Evolutionary conservation across 2,888 invertebrate species (phyloP), one percentile per base, ranked within the genome.

Genomic region (Megamerina dolium): DNA sequence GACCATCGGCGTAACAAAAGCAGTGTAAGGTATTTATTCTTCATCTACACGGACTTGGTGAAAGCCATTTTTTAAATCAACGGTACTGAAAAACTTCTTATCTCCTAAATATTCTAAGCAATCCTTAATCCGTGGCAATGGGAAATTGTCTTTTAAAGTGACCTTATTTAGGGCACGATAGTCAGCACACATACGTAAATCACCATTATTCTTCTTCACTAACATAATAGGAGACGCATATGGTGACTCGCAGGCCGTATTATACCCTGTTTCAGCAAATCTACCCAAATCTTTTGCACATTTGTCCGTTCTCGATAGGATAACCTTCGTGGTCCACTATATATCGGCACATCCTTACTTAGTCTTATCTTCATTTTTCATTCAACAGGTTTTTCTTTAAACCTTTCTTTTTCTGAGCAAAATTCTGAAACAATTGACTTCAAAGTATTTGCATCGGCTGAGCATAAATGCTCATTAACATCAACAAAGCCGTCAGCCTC

Each of bases 211-310:
- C n/a, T n/a, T n/a, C n/a, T n/a, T n/a, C n/a, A n/a, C n/a, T n/a
- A n/a, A 46, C 41, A n/a, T n/a, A n/a, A n/a, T n/a, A n/a, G n/a
- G n/a, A n/a, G 45, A 52, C 6, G 50, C 33, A 43, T 44, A 52
- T 13, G 43, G 39, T 8, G 52, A 48, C 3, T 31, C 21, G 16
- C 48, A 14, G 36, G 31, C 13, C 49, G 41, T 18, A 50, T 52
- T 12, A 40, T 33, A 4, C 39, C 39, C 20, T 31, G 30, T 16
- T 34, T 13, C 13, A 49, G 16, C 26, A 47, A 19, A 20, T 49
- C 45, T 18, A 46, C 37, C 14, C 48, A 35, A 27, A 51, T 47
- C 17, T 32, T 19, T 14, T 45, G 37, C 17, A 50, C 37, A 19
- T 45, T 34, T 18, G 38, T 23, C 14, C 34, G 45, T 26, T 46